Evolutionary conservation across 2,888 invertebrate genomes (phyloP).

Genomic region (Cepaea hortensis): DNA sequence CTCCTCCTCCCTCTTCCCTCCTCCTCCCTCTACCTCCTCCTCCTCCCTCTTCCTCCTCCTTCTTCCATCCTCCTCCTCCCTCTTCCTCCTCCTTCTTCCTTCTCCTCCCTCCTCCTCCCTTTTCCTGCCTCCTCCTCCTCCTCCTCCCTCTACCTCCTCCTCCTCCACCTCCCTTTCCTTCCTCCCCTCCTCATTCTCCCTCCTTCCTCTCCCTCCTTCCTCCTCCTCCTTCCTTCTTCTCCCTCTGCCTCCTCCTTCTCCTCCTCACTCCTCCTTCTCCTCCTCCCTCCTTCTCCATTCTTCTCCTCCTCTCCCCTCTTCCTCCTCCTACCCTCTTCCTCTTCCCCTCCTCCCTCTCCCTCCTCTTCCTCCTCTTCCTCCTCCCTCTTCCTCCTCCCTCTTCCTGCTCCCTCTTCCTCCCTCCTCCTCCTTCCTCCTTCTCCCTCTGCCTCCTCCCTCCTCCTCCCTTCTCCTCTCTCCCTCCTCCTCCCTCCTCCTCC

Average conservation of each 20-base stretch:
- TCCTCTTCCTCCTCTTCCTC: not conserved
- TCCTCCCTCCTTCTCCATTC: not conserved
- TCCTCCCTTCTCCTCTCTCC: not conserved
- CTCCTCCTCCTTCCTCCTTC: no score
- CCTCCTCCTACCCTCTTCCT: not conserved
- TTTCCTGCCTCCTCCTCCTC: not conserved
- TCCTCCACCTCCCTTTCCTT: not conserved
- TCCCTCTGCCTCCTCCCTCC: not conserved
- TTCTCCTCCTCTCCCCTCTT: not conserved
- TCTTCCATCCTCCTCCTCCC: no score
- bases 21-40: no score
- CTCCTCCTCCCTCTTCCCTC: no score
- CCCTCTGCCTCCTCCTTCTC: not conserved
- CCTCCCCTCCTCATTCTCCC: not conserved
- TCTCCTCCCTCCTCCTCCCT: not conserved
- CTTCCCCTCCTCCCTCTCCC: not conserved
- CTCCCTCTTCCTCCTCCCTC: no score
- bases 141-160: not conserved
- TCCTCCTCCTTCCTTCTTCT: not conserved
- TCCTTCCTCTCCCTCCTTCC: not conserved
- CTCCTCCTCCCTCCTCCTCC: not conserved
- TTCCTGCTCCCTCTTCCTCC: no score
- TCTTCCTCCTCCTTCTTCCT: not conserved
- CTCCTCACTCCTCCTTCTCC: no score
- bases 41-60: no score